Evolutionary conservation across 2,888 invertebrate genomes (phyloP), one percentile per base, ranked within the genome.

Genomic region (Amblyteles armatorius): DNA sequence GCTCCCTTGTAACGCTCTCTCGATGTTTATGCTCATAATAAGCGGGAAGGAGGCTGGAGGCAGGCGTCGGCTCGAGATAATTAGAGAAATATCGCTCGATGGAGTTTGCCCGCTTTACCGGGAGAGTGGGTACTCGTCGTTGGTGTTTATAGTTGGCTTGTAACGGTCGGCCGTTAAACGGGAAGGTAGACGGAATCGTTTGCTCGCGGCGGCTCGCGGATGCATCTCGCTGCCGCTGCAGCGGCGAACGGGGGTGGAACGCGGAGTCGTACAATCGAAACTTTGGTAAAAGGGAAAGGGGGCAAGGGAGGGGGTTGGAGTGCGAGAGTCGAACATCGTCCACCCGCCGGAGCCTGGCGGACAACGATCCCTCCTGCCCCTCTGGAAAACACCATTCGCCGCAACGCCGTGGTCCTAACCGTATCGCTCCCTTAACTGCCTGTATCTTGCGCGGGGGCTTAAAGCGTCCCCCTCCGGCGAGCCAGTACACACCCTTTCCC

Each of bases 31-130:
- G 90, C 87, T 88, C 79, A 82, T 83, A 85, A 85, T 88, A 84
- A 86, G 85, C 87, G 88, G 86, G 86, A 87, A 87, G 84, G 80
- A 74, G 82, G 67, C 11, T 74, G 48, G 73, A 26, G 26, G 36
- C 40, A 72, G 65, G 69, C 83, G 76, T 73, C 71, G 86, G 81
- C 81, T 84, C 86, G 88, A 91, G 92, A 92, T 93, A 93, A 93
- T 93, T 93, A 93, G 92, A 92, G 93, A 93, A 93, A 93, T 93
- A 93, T 93, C 91, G 91, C 90, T 92, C 91, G 90, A 93, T 93
- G 92, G 93, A 93, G 90, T 93, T 92, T 81, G 80, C 87, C 86
- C 80, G 44, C 5, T 48, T 84, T 68, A 78, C 77, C 69, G 79
- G 71, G 63, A 79, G 84, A 73, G 82, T 78, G 69, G 48, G 83